Base-by-base conservation (phyloP, 1,140 invertebrate species). In the Drosophila melanica region DNA sequence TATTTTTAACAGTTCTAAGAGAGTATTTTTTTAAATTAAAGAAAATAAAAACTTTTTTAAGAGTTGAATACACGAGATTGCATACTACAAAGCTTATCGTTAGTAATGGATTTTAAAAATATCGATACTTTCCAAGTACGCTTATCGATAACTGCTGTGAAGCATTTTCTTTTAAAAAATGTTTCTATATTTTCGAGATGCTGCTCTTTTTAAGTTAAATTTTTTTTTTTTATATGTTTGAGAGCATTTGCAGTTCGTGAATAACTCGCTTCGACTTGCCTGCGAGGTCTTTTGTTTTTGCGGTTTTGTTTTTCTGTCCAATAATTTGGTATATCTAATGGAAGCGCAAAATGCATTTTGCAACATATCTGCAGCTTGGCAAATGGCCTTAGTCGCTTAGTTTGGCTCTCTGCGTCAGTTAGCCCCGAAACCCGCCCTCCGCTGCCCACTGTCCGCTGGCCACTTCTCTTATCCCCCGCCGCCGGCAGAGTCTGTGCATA, bases 251-350 rank as follows among this genome's bases (percentile, higher is more conserved):
- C 10, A 10, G 45, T 66, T 77, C 70, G 16, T 33, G 9, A 11
- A 11, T 45, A 41, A 9, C 14, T 23, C 44, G 10, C 11, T 23
- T 14, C 9, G 2, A 50, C 27, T 45, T 70, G 47, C 48, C 62
- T 66, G 64, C n/a, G 48, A 33, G 55, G 59, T 55, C 75, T 86
- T 86, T 85, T 85, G 81, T 86, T 86, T 86, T 77, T 85, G 81
- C 75, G 70, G 82, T 72, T 60, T 73, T 64, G 70, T 65, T 75
- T 78, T 23, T 23, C 20, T 79, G 82, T 75, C 82, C 82, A 86
- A 86, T 86, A 87, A 87, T 81, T 86, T 81, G 81, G 81, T 87
- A 70, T 81, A 86, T 82, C 82, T 86, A 86, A 86, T 86, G 82
- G 82, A 67, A 81, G 68, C 67, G 58, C 47, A 74, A 65, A 86